Conservation (phyloP, 2,113 vertebrate genomes). For the Origma solitaria region DNA sequence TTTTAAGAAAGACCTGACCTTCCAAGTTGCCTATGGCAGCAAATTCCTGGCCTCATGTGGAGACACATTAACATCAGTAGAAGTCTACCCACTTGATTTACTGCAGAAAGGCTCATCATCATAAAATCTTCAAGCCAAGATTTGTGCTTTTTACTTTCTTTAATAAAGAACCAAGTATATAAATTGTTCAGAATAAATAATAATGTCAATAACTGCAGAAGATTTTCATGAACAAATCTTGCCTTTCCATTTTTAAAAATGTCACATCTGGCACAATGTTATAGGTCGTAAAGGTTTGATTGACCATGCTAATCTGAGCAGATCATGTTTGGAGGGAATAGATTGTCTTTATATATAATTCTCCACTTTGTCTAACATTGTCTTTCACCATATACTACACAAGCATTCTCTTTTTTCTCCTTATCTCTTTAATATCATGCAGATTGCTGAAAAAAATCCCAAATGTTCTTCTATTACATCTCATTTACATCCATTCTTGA, state of each 20-base stretch:
- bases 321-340: background rate
- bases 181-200: background rate
- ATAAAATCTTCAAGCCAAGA: background rate
- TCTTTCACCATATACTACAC: background rate
- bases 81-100: background rate
- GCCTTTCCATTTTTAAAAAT: background rate
- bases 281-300: background rate
- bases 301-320: background rate
- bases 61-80: background rate
- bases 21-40: background rate
- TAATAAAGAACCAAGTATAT: background rate
- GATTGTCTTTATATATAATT: background rate
- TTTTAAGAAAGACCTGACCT: background rate
- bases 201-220: background rate
- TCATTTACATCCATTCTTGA: background rate
- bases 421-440: background rate
- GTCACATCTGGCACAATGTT: background rate
- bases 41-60: background rate
- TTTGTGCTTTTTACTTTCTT: background rate
- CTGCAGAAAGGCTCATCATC: background rate
- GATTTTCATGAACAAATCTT: background rate
- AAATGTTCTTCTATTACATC: background rate
- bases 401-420: background rate
- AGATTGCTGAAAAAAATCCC: slow-evolving; percentile 9
- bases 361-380: background rate